Conservation (phyloP, 2,797 vertebrate species). For the Sebastes oblongus region DNA sequence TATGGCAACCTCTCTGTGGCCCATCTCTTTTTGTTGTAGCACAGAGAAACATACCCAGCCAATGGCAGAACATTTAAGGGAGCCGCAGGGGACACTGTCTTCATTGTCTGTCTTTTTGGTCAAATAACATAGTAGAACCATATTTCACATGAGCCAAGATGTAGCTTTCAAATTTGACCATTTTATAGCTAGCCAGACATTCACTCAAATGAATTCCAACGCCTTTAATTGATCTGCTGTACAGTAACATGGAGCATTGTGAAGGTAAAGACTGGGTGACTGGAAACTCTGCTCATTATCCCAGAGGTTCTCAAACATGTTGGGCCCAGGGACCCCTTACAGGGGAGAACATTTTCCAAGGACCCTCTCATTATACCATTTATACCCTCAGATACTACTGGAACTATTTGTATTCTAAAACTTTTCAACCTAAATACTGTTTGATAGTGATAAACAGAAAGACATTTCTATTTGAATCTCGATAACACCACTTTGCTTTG, state of each 20-base stretch:
- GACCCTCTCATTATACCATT: too few relatives aligned
- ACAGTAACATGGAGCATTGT: background rate
- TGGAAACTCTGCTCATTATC: background rate
- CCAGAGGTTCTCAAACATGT: too few relatives aligned
- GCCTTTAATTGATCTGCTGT: background rate
- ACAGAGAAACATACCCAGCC: slow-evolving; percentile 21
- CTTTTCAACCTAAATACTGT: too few relatives aligned
- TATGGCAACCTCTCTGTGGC: slow-evolving; percentile 49
- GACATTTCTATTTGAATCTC: too few relatives aligned
- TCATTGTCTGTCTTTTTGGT: slow-evolving; percentile 10
- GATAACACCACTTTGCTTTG: too few relatives aligned
- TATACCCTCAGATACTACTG: too few relatives aligned
- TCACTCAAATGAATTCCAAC: background rate
- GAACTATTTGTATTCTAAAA: too few relatives aligned
- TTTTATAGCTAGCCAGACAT: background rate
- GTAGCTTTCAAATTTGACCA: background rate
- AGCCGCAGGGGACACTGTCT: background rate
- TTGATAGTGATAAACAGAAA: too few relatives aligned
- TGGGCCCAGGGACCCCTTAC: too few relatives aligned
- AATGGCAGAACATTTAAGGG: background rate
- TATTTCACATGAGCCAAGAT: background rate
- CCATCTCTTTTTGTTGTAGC: slow-evolving; percentile 43
- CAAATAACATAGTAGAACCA: background rate
- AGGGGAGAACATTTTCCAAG: too few relatives aligned
- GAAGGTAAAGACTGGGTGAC: background rate